Conservation (phyloP, 2,113 vertebrate species). For the Hirundichthys speculiger region DNA sequence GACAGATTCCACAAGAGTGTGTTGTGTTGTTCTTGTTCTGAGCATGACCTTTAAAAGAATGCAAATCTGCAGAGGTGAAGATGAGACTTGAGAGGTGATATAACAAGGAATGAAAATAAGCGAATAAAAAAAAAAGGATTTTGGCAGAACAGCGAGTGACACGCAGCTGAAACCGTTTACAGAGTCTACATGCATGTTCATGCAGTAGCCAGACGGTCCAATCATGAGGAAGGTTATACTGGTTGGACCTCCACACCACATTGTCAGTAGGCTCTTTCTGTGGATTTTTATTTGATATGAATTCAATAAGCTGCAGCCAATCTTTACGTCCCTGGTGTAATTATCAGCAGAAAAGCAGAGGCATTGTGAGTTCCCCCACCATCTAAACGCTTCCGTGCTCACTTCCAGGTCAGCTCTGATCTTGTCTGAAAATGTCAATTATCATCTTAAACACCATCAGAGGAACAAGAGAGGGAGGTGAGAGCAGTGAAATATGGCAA, state of each 20-base stretch:
- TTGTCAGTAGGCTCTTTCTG: constrained; percentile 41
- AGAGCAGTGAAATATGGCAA: constrained; percentile 10
- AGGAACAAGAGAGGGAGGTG: constrained; percentile 10
- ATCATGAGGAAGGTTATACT: neutral
- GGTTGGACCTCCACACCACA: constrained; percentile 14
- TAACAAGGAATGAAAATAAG: constrained; percentile 6
- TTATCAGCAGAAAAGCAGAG: constrained; percentile 74
- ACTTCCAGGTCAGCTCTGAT: constrained; percentile 75
- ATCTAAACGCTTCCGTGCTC: constrained; percentile 69
- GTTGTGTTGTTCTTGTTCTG: neutral
- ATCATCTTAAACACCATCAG: constrained; percentile 64
- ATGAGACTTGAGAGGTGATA: constrained; percentile 20
- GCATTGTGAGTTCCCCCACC: constrained; percentile 61
- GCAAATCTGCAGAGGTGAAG: constrained; percentile 18
- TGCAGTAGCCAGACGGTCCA: constrained; percentile 17
- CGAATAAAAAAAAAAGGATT: too few species aligned
- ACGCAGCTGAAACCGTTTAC: too few species aligned
- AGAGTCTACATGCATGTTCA: neutral
- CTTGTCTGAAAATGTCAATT: constrained; percentile 82
- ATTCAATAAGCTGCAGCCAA: constrained; percentile 78
- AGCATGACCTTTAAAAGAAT: constrained; percentile 35
- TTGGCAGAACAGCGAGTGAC: too few species aligned
- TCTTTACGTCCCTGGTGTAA: constrained; percentile 73
- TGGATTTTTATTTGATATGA: constrained; percentile 76
- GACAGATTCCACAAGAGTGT: neutral